Evolutionary conservation across 1,140 invertebrate genomes (phyloP).

Genomic region (Cryptotermes secundus): DNA sequence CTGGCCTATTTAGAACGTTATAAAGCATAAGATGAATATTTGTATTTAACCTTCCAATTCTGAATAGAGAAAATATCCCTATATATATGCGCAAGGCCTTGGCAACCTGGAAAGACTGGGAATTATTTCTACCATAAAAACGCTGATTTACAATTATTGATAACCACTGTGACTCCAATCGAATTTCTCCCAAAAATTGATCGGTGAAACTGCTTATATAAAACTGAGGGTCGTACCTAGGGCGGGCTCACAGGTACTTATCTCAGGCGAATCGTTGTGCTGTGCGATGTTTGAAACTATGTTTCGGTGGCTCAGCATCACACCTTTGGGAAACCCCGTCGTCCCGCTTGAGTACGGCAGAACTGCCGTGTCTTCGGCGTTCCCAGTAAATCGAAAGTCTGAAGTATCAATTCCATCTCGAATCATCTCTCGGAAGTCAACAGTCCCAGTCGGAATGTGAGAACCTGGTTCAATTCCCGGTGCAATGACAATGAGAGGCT

Average conservation of each 20-base stretch:
- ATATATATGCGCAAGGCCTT: too few relatives aligned
- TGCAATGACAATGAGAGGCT: neutral
- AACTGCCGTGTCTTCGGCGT: conserved; percentile 36
- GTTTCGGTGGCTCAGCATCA: conserved; percentile 71
- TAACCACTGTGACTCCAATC: too few relatives aligned
- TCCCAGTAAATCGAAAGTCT: neutral
- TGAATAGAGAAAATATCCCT: too few relatives aligned
- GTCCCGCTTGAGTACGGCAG: conserved; percentile 84
- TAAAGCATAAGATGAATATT: too few relatives aligned
- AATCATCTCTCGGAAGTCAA: neutral
- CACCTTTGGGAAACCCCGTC: conserved; percentile 86
- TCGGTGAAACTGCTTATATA: too few relatives aligned
- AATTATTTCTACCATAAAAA: too few relatives aligned
- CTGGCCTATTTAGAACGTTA: too few relatives aligned
- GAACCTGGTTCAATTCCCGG: neutral
- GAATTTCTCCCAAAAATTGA: too few relatives aligned
- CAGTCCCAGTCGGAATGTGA: neutral
- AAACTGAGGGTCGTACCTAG: neutral
- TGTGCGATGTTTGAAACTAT: conserved; percentile 67
- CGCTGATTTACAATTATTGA: too few relatives aligned
- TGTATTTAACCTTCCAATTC: too few relatives aligned
- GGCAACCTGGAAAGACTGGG: too few relatives aligned
- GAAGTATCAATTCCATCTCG: conserved; percentile 8
- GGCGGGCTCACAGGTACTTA: conserved; percentile 44
- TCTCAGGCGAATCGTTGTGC: conserved; percentile 47